Conservation (phyloP, 64 coral and sea anemone species). For the Acropora tenuis region DNA sequence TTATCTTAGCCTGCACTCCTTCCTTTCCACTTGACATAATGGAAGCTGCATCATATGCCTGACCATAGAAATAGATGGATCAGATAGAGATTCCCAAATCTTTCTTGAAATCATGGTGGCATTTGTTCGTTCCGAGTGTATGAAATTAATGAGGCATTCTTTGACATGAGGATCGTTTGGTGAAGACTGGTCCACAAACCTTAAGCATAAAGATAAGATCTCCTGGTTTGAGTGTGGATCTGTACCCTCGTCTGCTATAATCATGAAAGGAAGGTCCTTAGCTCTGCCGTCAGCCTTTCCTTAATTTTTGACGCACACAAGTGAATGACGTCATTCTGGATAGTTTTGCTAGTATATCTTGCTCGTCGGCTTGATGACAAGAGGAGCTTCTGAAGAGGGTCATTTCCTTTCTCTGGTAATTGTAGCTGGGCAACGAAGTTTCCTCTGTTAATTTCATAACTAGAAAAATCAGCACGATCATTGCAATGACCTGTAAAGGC, state of each 20-base stretch:
- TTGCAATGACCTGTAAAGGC: conserved; percentile 59
- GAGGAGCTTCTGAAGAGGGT: conserved; percentile 45
- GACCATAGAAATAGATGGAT: conserved; percentile 2
- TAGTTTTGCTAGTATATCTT: conserved; percentile 57
- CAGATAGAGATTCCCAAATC: background rate
- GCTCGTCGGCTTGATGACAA: conserved; percentile 16
- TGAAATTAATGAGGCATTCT: conserved; percentile 7
- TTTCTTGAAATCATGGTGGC: conserved; percentile 9
- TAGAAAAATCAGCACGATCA: conserved; percentile 61
- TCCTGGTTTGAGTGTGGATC: conserved; percentile 65
- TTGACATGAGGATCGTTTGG: conserved; percentile 52
- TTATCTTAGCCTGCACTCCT: conserved; percentile 15
- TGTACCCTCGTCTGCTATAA: conserved; percentile 44
- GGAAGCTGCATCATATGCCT: conserved; percentile 21
- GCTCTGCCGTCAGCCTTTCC: conserved; percentile 28
- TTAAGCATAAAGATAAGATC: conserved; percentile 62
- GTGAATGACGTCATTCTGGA: conserved; percentile 58
- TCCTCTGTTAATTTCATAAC: conserved; percentile 66
- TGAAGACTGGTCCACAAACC: conserved; percentile 59
- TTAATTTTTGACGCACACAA: conserved; percentile 25
- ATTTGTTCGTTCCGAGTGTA: conserved; percentile 5
- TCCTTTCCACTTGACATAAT: conserved; percentile 50
- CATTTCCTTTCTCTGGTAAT: conserved; percentile 26
- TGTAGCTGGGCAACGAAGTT: conserved; percentile 55
- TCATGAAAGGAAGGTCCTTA: conserved; percentile 41